Percentiles rank a stretch among this genome's conserved stretches.
phyloP scores from a whole-genome alignment of 2,888 invertebrate genomes.

The Drosophila neotestacea region DNA sequence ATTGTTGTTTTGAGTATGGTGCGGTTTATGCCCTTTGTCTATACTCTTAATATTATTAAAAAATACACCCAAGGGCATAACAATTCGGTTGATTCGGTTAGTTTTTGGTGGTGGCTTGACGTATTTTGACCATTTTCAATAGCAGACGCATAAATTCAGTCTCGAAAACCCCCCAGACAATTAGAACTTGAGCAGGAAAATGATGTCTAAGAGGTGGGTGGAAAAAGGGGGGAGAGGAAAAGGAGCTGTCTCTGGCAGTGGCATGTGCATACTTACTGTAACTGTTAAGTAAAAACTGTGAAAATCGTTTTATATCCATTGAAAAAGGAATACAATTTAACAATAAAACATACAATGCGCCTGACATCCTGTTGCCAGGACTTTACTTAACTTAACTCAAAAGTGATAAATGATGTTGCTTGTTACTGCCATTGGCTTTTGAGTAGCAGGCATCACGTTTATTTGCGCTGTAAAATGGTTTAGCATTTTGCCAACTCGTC shows the following conservation, averaged over 20 bases:
- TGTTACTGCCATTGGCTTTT: conserved; percentile 69
- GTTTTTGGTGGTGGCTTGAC: conserved; percentile 52
- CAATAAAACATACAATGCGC: conserved; percentile 66
- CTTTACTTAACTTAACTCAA: conserved; percentile 27
- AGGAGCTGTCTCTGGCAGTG: conserved; percentile 31
- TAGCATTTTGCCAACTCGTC: conserved; percentile 57
- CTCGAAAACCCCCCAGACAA: conserved; percentile 63
- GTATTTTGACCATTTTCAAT: conserved; percentile 39
- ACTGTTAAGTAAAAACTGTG: conserved; percentile 36
- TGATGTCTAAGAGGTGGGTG: neutral
- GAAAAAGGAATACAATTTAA: conserved; percentile 49
- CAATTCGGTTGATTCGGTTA: conserved; percentile 72
- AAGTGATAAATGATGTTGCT: conserved; percentile 79
- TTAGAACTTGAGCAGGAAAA: conserved; percentile 57
- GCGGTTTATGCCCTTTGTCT: conserved; percentile 52
- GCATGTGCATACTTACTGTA: conserved; percentile 53
- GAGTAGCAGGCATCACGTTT: conserved; percentile 66
- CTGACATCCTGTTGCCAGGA: conserved; percentile 46
- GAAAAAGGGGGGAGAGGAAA: neutral
- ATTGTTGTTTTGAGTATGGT: conserved; percentile 52
- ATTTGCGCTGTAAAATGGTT: conserved; percentile 72
- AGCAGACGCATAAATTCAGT: conserved; percentile 57
- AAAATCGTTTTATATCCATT: conserved; percentile 66
- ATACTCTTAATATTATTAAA: conserved; percentile 80
- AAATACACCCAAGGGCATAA: conserved; percentile 77